Conservation (phyloP, 1,140 invertebrate genomes). For the Vanessa tameamea region DNA sequence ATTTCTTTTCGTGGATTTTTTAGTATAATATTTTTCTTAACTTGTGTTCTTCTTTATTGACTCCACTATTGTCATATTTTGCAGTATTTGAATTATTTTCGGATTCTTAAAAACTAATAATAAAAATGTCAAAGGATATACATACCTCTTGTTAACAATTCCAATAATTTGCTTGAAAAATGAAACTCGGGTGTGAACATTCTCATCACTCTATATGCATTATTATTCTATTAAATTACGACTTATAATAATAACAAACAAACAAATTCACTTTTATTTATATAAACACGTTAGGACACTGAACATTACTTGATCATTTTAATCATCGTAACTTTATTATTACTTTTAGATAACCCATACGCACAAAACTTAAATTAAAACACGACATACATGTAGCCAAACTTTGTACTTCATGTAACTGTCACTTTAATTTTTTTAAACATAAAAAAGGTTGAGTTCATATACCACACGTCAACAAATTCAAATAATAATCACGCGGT, state of each 20-base stretch:
- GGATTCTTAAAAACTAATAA: neutral
- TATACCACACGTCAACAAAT: neutral
- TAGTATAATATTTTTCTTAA: no score
- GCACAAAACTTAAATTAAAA: no score
- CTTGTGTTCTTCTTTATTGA: no score
- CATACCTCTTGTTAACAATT: conserved; percentile 69
- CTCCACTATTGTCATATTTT: no score
- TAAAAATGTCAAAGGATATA: neutral
- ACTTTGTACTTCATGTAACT: conserved; percentile 1
- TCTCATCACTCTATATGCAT: conserved; percentile 27
- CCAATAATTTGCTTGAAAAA: conserved; percentile 74
- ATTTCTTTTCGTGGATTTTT: no score
- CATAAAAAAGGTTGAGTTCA: conserved; percentile 1
- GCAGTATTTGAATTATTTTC: neutral
- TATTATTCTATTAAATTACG: conserved; percentile 5
- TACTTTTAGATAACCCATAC: no score
- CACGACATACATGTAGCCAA: no score
- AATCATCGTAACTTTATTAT: no score
- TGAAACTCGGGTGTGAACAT: conserved; percentile 73
- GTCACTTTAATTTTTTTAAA: conserved; percentile 10
- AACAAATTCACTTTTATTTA: conserved; percentile 36
- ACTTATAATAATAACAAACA: conserved; percentile 11
- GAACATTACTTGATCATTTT: neutral
- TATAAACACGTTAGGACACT: conserved; percentile 10
- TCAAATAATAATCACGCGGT: neutral